phyloP scores from a whole-genome alignment of 2,113 vertebrate species.

The Paracanthobrama guichenoti region DNA sequence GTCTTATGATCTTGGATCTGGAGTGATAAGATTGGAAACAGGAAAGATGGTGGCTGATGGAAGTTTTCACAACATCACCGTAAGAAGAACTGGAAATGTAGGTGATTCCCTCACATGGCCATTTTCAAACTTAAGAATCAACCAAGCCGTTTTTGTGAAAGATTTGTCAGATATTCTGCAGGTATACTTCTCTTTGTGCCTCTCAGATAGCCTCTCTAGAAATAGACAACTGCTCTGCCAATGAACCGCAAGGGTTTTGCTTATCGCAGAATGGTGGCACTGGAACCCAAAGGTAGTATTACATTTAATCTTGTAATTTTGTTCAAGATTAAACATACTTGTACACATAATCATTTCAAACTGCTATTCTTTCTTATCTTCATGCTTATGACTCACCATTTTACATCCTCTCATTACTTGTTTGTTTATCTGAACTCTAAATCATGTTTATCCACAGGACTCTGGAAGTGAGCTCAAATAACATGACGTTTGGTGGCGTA shows the following conservation, averaged over 20 bases:
- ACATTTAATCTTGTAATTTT: neutral
- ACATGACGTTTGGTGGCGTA: constrained; percentile 73
- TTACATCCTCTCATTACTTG: neutral
- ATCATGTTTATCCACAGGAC: constrained; percentile 64
- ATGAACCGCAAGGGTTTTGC: constrained; percentile 68
- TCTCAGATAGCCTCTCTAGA: constrained; percentile 73
- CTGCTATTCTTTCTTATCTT: neutral
- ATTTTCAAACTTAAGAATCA: neutral
- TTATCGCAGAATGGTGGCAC: constrained; percentile 65
- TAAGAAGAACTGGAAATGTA: constrained; percentile 74
- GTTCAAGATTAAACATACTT: neutral
- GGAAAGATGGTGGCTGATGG: constrained; percentile 74
- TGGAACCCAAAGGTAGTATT: constrained; percentile 67
- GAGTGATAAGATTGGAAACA: constrained; percentile 70
- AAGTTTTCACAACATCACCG: constrained; percentile 72
- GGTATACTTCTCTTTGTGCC: constrained; percentile 32
- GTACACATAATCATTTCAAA: neutral
- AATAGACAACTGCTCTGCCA: constrained; percentile 73
- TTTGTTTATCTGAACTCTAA: neutral
- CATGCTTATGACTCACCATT: too few species aligned
- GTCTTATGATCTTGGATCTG: constrained; percentile 75
- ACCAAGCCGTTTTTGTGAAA: neutral
- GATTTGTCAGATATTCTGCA: neutral
- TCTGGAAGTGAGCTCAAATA: constrained; percentile 69
- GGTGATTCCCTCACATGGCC: constrained; percentile 43